Evolutionary conservation across 2,113 vertebrate genomes (phyloP).

Genomic region (Dunckerocampus dactyliophorus): DNA sequence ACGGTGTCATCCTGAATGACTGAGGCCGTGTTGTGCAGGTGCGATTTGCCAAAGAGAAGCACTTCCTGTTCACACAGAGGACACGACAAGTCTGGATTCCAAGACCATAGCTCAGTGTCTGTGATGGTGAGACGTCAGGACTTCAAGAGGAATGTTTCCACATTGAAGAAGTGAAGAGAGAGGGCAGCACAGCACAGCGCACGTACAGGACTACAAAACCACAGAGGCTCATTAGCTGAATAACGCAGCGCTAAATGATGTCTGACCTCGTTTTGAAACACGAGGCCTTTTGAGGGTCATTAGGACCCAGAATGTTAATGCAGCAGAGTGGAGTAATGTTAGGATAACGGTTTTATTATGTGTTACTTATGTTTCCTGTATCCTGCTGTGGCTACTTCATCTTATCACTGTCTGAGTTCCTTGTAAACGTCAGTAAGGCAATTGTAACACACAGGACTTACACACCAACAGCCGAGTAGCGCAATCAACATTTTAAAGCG

Average conservation of each 20-base stretch:
- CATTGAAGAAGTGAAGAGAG: conserved; percentile 1
- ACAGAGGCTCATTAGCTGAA: not conserved
- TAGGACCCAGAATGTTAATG: too few relatives aligned
- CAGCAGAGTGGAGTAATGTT: too few relatives aligned
- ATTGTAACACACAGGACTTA: too few relatives aligned
- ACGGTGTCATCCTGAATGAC: not conserved
- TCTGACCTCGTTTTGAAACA: not conserved
- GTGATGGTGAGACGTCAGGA: conserved; percentile 14
- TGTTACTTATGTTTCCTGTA: too few relatives aligned
- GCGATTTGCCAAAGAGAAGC: conserved; percentile 9
- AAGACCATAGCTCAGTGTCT: conserved; percentile 6
- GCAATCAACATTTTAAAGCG: too few relatives aligned
- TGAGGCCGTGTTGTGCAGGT: not conserved
- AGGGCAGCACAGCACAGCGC: not conserved
- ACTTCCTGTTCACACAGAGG: conserved; percentile 19
- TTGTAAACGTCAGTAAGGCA: too few relatives aligned
- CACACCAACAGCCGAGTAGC: too few relatives aligned
- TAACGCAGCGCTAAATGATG: not conserved
- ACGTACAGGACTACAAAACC: not conserved
- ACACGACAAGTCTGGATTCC: conserved; percentile 13
- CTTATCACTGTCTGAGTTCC: too few relatives aligned
- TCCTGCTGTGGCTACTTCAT: too few relatives aligned
- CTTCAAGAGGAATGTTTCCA: conserved; percentile 17
- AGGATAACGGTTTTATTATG: too few relatives aligned
- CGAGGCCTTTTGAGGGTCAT: too few relatives aligned